Percentiles rank a stretch among this genome's conserved stretches.
Evolutionary conservation across 1,140 invertebrate species (phyloP).

Genomic region (Metaphire vulgaris): DNA sequence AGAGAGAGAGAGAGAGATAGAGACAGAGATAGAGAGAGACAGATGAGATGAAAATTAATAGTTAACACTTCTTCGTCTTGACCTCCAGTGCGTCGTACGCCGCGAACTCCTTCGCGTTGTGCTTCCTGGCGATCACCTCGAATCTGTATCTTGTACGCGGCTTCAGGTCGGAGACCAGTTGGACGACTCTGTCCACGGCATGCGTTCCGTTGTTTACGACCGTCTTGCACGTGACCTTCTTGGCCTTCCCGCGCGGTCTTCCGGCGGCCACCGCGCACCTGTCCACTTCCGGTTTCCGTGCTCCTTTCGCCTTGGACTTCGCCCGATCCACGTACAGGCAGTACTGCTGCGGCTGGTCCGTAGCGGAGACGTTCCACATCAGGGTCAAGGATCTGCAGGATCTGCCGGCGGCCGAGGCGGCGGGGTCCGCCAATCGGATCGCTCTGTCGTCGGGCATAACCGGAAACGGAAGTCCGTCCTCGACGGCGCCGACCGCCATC

Average conservation of each 20-base stretch:
- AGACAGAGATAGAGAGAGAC: no score
- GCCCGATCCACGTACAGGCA: slow-evolving; percentile 6
- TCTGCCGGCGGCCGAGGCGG: neutral
- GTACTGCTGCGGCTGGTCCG: slow-evolving; percentile 19
- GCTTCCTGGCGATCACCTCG: neutral
- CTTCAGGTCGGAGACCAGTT: neutral
- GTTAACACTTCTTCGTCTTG: neutral
- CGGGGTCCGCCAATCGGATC: neutral
- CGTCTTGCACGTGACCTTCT: neutral
- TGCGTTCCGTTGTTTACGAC: neutral
- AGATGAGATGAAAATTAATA: no score
- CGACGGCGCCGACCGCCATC: neutral
- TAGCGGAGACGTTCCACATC: slow-evolving; percentile 11
- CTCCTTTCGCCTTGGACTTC: neutral
- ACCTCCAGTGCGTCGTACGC: neutral
- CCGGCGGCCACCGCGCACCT: neutral
- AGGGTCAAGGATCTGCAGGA: slow-evolving; percentile 1
- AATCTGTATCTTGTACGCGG: neutral
- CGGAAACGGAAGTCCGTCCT: slow-evolving; percentile 31
- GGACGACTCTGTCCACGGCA: neutral
- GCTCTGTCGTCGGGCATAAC: slow-evolving; percentile 19
- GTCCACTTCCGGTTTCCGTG: neutral
- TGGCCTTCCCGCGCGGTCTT: neutral
- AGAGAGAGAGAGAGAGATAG: no score
- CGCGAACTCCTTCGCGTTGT: neutral